These are phyloP conservation scores for Drosophila multiciliata DNA, from an alignment of 2,888 invertebrate genomes.

Conservation along the genomic window DNA sequence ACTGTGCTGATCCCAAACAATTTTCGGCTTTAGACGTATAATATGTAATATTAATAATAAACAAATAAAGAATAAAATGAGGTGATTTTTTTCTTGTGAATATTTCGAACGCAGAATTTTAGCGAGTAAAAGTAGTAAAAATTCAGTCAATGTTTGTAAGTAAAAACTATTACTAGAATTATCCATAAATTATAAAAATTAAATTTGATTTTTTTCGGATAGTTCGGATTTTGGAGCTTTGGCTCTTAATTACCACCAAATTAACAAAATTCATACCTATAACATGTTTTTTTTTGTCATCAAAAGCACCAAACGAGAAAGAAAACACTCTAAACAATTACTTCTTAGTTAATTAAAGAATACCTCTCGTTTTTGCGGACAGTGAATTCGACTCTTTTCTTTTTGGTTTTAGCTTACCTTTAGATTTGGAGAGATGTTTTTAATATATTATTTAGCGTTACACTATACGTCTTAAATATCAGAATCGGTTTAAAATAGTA, in stretches of 20 bases:
- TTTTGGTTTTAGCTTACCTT: conserved; percentile 1
- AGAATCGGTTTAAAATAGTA: conserved; percentile 14
- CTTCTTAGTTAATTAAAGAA: conserved; percentile 2
- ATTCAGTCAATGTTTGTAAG: neutral
- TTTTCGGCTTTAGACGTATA: no score
- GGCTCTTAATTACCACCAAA: neutral
- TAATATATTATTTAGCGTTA: neutral
- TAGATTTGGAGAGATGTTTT: neutral
- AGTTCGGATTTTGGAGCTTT: neutral
- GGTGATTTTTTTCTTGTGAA: no score
- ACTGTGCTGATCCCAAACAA: neutral
- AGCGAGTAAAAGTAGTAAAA: neutral
- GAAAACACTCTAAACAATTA: conserved; percentile 7
- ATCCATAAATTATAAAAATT: neutral
- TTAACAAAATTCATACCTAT: neutral
- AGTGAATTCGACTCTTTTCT: neutral
- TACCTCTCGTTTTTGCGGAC: neutral
- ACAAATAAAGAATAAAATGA: neutral
- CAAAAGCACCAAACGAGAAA: neutral
- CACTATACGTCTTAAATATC: neutral
- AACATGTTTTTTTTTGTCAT: neutral
- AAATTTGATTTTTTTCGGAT: neutral
- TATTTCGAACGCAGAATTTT: neutral
- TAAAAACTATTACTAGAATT: neutral
- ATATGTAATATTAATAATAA: no score